These are phyloP conservation scores for Mesembrinibis cayennensis DNA, from an alignment of 2,113 vertebrate genomes.

Conservation along the genomic window DNA sequence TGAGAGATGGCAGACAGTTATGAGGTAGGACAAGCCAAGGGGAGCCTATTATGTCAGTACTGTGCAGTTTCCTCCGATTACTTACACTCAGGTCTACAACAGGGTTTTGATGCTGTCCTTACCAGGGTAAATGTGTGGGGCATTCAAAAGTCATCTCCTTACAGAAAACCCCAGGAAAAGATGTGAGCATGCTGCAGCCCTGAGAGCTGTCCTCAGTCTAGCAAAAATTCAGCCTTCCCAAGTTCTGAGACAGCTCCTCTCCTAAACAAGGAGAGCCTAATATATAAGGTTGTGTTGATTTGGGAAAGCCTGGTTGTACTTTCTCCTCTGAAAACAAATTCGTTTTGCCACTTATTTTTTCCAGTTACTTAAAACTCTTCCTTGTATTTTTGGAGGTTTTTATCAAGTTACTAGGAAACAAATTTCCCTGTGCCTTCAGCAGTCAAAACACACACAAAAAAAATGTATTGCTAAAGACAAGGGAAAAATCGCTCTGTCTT, in stretches of 20 bases:
- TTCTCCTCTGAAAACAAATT: neutral
- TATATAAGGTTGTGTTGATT: neutral
- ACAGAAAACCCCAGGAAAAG: neutral
- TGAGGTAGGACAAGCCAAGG: constrained; percentile 13
- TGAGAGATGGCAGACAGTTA: constrained; percentile 12
- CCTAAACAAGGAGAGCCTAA: neutral
- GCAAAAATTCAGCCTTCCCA: neutral
- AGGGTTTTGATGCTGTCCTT: neutral
- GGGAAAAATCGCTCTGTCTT: neutral
- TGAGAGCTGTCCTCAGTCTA: fast-evolving
- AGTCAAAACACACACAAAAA: neutral
- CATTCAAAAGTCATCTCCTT: neutral
- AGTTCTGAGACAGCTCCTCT: neutral
- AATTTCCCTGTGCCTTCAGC: neutral
- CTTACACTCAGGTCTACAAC: neutral
- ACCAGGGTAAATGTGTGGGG: too few species aligned
- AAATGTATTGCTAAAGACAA: neutral
- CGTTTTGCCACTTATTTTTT: neutral
- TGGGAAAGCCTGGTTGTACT: neutral
- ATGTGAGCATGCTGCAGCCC: neutral
- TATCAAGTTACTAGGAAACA: constrained; percentile 4
- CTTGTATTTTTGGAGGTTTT: neutral
- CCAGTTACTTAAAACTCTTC: neutral
- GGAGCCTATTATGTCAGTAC: neutral
- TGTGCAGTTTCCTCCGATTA: neutral